Evolutionary conservation across 2,797 vertebrate species (phyloP), one percentile per base, ranked within the genome.

Genomic region (Falco novaeseelandiae): DNA sequence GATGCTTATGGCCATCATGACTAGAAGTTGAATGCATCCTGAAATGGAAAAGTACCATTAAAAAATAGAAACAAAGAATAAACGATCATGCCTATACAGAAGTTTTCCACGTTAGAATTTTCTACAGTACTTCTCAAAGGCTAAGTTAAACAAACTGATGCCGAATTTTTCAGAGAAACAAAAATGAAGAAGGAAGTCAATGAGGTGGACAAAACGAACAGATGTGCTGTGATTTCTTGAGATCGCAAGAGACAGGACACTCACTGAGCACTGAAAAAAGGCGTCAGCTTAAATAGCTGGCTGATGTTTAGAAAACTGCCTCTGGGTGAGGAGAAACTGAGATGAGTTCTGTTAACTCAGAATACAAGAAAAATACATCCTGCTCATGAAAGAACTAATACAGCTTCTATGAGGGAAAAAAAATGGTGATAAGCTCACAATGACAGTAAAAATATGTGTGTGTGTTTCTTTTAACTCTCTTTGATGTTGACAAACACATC

Each of bases 1-100:
- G 99, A 8, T 99, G 99, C 61, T 99, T 98, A 88, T 99, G 99
- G 48, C 99, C 98, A 38, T 99, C 99, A 0, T 99, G 99, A 94
- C 98, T 97, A 27, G 99, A 99, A 95, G 98, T 96, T 42, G 99
- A 99, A 36, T 99, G 98, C 98, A 99, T 99, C 99, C 99, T 99
- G 97, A 67, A 97, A 97, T 77, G 40, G 19, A 95, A 94, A 78
- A 22, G 66, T 40, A 78, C 10, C 48, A 86, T 88, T 77, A 89
- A 32, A 52, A 82, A 78, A 36, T 12, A 89, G 18, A 38, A 70
- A 72, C 27, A 57, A 52, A 46, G 30, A 82, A 26, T 7, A 79
- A 77, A 69, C 21, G 25, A 12, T 10, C 27, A n/a, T 30, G 23
- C 22, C 40, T 67, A n/a, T 14, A 59, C 9, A 49, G 42, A 73